phyloP scores from a whole-genome alignment of 2,797 vertebrate genomes.

The Lepilemur septentrionalis region DNA sequence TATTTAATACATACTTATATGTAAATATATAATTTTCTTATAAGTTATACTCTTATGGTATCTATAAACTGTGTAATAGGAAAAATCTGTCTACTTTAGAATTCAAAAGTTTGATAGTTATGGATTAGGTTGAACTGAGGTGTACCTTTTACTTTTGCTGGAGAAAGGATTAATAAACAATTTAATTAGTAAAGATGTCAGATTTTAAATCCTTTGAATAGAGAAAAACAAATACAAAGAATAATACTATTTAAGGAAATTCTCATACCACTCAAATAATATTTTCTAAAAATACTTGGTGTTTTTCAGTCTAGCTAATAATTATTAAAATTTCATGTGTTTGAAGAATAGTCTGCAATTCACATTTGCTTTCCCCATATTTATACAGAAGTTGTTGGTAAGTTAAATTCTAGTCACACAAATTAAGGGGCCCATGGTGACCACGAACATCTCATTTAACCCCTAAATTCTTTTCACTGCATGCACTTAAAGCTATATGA shows the following conservation, averaged over 20 bases:
- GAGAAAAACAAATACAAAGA: background rate
- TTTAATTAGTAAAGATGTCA: background rate
- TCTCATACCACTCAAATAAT: background rate
- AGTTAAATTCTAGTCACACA: background rate
- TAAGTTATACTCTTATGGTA: background rate
- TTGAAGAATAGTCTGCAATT: background rate
- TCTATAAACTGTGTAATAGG: background rate
- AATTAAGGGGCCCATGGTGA: background rate
- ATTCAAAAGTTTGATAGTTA: background rate
- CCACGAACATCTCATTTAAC: background rate
- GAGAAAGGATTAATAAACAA: background rate
- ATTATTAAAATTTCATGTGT: background rate
- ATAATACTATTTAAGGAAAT: background rate
- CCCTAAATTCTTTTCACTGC: background rate
- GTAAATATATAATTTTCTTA: background rate
- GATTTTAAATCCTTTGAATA: background rate
- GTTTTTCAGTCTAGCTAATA: background rate
- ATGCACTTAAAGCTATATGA: background rate
- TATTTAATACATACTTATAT: background rate
- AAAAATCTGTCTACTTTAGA: background rate
- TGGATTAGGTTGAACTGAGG: background rate
- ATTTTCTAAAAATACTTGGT: background rate
- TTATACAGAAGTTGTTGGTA: background rate
- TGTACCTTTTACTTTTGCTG: background rate
- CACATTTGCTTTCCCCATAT: background rate